A percentile compares a stretch with the other conserved stretches of the same genome.
Evolutionary conservation across 2,888 invertebrate species (phyloP).

Genomic region (Gryllus longicercus): DNA sequence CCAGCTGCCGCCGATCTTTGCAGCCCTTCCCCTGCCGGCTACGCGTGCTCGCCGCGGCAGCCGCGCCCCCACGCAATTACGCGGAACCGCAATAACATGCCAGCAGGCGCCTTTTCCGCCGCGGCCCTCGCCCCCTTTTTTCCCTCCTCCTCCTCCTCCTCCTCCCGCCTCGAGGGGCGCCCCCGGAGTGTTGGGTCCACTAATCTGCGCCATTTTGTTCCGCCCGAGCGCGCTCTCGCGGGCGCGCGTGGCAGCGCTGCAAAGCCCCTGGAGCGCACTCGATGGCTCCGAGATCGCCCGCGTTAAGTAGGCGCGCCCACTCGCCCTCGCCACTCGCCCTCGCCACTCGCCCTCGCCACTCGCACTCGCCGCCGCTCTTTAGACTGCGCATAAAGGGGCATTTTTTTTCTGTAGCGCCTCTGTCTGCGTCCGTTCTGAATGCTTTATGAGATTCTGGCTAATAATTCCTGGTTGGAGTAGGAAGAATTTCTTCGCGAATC

Average conservation of each 20-base stretch:
- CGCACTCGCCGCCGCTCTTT: too few relatives aligned
- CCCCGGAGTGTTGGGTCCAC: neutral
- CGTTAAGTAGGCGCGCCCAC: too few relatives aligned
- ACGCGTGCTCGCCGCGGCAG: too few relatives aligned
- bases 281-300: neutral
- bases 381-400: too few relatives aligned
- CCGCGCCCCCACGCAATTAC: too few relatives aligned
- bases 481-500: neutral
- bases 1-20: too few relatives aligned
- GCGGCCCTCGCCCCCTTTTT: neutral
- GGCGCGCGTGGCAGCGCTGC: neutral
- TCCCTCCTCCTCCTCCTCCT: neutral
- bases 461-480: neutral
- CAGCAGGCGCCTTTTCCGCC: too few relatives aligned
- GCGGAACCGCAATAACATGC: too few relatives aligned
- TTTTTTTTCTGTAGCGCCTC: neutral
- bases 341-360: too few relatives aligned
- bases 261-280: neutral
- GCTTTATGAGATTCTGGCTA: neutral
- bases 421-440: neutral
- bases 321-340: too few relatives aligned
- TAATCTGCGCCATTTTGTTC: constrained; percentile 10
- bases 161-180: neutral
- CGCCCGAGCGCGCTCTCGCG: neutral
- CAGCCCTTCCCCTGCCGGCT: too few relatives aligned